phyloP scores from a whole-genome alignment of 2,113 vertebrate species.

The Varanus komodoensis region DNA sequence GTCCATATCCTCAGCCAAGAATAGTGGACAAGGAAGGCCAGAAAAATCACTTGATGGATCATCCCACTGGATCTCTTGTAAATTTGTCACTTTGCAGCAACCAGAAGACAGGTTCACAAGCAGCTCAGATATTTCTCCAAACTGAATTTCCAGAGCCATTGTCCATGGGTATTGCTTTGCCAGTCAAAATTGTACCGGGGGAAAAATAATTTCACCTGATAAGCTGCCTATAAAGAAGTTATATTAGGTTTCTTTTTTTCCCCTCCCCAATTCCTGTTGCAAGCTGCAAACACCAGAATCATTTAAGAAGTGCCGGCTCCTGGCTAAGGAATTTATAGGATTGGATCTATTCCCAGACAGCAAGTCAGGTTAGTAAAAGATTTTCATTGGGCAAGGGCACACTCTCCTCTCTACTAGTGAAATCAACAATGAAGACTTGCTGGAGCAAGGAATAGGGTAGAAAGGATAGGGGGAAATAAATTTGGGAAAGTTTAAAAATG shows the following conservation, averaged over 20 bases:
- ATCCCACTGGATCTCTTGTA: neutral
- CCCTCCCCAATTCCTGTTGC: neutral
- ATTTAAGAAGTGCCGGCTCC: neutral
- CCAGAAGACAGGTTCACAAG: neutral
- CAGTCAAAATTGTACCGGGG: neutral
- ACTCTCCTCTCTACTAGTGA: neutral
- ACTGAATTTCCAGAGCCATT: neutral
- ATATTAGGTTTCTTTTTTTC: neutral
- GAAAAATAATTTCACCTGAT: neutral
- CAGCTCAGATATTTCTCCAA: neutral
- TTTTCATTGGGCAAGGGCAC: neutral
- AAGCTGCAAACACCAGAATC: neutral
- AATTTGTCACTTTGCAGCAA: neutral
- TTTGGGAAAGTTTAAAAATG: neutral
- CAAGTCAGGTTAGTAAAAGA: slow-evolving; percentile 5
- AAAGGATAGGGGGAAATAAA: neutral
- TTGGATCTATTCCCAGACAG: neutral
- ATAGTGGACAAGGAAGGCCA: neutral
- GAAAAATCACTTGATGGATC: neutral
- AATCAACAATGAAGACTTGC: neutral
- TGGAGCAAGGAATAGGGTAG: neutral
- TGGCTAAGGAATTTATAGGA: neutral
- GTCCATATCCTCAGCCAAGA: neutral
- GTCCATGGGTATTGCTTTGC: neutral
- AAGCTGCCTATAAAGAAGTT: neutral